Conservation (phyloP, 2,797 vertebrate genomes). For the Botia kubotai region DNA sequence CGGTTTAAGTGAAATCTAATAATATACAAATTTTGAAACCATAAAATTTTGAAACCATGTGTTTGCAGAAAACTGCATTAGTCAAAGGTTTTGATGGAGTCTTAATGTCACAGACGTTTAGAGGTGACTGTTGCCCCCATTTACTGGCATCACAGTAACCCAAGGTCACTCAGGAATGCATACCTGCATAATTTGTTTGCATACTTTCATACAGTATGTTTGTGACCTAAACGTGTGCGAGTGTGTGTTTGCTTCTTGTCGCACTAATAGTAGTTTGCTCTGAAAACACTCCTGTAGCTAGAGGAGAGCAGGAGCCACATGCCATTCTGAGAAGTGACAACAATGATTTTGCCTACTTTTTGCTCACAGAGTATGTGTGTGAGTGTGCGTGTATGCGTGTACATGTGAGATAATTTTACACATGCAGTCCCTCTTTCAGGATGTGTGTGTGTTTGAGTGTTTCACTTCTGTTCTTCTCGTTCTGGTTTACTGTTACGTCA, state of each 20-base stretch:
- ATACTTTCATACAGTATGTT: conserved; percentile 51
- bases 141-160: not conserved
- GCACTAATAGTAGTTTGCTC: conserved; percentile 64
- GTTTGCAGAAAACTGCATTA: no score
- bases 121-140: no score
- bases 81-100: no score
- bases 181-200: conserved; percentile 56
- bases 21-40: no score
- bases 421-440: conserved; percentile 8
- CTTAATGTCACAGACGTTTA: no score
- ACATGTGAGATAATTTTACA: conserved; percentile 1
- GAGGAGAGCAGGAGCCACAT: conserved; percentile 52
- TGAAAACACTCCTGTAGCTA: conserved; percentile 50
- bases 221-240: conserved; percentile 20
- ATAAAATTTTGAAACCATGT: no score
- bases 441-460: conserved; percentile 36
- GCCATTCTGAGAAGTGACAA: conserved; percentile 53
- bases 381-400: not conserved
- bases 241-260: conserved; percentile 63
- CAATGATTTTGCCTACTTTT: conserved; percentile 51
- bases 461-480: not conserved
- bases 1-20: no score
- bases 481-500: conserved; percentile 8
- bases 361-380: conserved; percentile 32
- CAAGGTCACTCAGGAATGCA: not conserved